Percentiles rank a stretch among this genome's conserved stretches.
These are phyloP conservation scores for Lepidocyrtoides sp. DNA, from an alignment of 2,888 invertebrate species.

Conservation along the genomic window DNA sequence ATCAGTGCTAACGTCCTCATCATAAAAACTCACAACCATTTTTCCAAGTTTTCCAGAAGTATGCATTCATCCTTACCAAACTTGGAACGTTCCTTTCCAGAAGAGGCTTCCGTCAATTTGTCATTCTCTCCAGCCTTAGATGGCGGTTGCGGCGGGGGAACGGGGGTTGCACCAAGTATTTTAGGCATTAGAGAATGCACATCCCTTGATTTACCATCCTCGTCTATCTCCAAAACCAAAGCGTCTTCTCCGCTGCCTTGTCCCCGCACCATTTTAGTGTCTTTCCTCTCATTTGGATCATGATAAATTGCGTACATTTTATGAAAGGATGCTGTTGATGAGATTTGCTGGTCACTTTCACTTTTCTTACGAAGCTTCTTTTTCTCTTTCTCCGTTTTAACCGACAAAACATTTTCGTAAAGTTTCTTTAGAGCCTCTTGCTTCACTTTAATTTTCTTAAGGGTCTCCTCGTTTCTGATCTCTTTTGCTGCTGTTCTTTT, in stretches of 20 bases:
- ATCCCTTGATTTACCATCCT: background rate
- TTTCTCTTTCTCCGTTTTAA: slow-evolving; percentile 5
- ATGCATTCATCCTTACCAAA: slow-evolving; percentile 55
- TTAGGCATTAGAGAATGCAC: background rate
- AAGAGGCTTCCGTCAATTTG: background rate
- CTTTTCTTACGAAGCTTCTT: background rate
- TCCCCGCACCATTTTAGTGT: background rate
- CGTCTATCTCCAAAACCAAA: background rate
- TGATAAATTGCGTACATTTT: slow-evolving; percentile 50
- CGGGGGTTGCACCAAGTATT: slow-evolving; percentile 7
- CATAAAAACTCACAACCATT: too few species aligned
- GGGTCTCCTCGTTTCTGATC: background rate
- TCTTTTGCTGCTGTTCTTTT: background rate
- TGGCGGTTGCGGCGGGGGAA: too few species aligned
- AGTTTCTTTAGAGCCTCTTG: slow-evolving; percentile 43
- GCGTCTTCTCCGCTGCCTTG: background rate
- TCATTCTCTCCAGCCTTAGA: background rate
- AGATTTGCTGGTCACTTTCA: background rate
- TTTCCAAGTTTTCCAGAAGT: too few species aligned
- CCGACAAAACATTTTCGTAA: slow-evolving; percentile 29
- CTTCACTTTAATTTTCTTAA: slow-evolving; percentile 13
- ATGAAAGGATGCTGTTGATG: slow-evolving; percentile 22
- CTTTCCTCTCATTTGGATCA: background rate
- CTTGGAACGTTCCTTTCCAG: slow-evolving; percentile 46
- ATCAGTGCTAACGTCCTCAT: background rate